phyloP scores from a whole-genome alignment of 2,888 invertebrate species.

The Rhaphigaster nebulosa region DNA sequence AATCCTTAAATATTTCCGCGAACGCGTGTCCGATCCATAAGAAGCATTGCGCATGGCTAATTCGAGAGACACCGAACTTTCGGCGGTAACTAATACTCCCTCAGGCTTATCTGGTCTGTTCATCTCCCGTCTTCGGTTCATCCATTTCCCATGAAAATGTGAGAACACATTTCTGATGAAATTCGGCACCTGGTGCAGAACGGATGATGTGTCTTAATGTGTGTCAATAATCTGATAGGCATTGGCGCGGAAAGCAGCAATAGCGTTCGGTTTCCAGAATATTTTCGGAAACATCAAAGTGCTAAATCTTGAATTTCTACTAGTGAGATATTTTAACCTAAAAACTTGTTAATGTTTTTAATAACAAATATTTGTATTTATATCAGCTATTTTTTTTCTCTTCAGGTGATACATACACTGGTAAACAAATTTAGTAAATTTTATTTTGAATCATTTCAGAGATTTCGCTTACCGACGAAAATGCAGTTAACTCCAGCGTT shows the following conservation, averaged over 20 bases:
- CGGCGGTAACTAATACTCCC: neutral
- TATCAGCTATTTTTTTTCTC: no score
- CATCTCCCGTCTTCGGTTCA: neutral
- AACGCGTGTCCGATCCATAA: neutral
- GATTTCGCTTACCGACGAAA: no score
- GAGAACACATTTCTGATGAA: constrained; percentile 3
- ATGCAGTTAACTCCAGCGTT: no score
- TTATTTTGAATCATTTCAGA: no score
- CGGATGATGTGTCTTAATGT: neutral
- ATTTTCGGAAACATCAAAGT: no score
- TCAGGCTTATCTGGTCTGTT: neutral
- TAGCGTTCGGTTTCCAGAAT: neutral
- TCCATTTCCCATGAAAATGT: constrained; percentile 11
- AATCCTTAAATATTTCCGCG: constrained; percentile 7
- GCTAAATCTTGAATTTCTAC: neutral
- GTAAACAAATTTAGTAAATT: no score
- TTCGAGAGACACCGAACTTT: constrained; percentile 29
- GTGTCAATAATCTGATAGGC: neutral
- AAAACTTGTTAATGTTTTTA: no score
- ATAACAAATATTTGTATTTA: no score
- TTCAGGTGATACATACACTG: neutral
- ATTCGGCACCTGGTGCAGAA: neutral
- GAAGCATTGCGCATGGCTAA: constrained; percentile 3
- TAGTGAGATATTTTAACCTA: neutral
- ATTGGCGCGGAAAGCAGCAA: neutral